Base-by-base conservation (phyloP, 2,113 vertebrate genomes). In the Protobothrops mucrosquamatus region DNA sequence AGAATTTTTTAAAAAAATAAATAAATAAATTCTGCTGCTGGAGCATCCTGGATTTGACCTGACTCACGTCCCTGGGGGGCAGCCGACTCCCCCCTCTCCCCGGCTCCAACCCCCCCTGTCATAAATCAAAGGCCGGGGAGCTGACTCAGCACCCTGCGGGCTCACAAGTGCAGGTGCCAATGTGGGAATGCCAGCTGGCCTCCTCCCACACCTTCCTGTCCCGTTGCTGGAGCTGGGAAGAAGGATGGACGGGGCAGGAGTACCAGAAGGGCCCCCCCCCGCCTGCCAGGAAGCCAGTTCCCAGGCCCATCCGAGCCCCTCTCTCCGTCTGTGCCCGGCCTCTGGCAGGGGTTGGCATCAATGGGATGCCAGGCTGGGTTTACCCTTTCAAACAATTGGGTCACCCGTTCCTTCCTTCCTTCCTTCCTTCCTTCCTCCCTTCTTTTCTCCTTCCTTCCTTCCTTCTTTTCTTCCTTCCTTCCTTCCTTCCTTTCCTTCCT, bases 11-110 rank as follows among this genome's bases (percentile, higher is more conserved):
- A 43, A 43, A 43, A 43, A 43, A 43, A 43, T 5, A 46, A 46
- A 46, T n/a, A n/a, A n/a, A n/a, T n/a, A n/a, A 46, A 46, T 46
- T 46, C 61, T 55, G 3, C 88, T 59, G 54, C 15, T 9, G 20
- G 92, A 92, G 26, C 26, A 85, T 81, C 92, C 54, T 6, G 54
- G 39, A 34, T 88, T 92, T 85, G 92, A 89, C 92, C 54, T 85
- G 69, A 85, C 64, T 89, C 88, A 89, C 39, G 29, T 89, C 54
- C 69, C 88, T 2, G 4, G 26, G n/a, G 51, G 92, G 39, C 52
- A 89, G 92, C 69, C 43, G 10, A 51, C 34, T 5, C 20, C 64
- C 61, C 43, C 39, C 5, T 20, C 54, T 2, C 18, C 43, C 43
- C 3, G 43, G 46, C 0, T 46, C 87, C 87, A 56, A 87, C 52